phyloP scores from a whole-genome alignment of 2,113 vertebrate genomes.

The Myotis lucifugus region DNA sequence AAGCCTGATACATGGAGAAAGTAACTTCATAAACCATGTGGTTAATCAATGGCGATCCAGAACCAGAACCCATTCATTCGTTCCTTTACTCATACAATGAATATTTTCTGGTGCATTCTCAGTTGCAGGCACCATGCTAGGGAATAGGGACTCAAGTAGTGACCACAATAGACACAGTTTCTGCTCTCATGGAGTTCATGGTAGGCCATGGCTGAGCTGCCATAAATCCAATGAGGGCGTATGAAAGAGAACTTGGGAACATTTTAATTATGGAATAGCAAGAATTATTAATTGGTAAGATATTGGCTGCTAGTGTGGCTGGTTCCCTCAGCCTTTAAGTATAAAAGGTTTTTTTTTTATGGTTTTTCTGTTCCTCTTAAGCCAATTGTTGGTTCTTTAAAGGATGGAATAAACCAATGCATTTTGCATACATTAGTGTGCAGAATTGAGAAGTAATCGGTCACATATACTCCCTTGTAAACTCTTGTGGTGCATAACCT shows the following conservation, averaged over 20 bases:
- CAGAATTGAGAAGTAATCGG: neutral
- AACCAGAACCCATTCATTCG: neutral
- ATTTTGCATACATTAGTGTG: neutral
- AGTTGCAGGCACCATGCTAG: neutral
- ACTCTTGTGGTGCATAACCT: fast-evolving
- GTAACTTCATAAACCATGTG: neutral
- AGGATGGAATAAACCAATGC: neutral
- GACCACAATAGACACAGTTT: neutral
- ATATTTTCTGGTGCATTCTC: neutral
- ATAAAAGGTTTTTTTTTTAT: neutral
- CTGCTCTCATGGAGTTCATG: neutral
- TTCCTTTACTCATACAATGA: neutral
- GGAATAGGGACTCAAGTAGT: neutral
- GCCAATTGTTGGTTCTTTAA: neutral
- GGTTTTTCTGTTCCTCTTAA: neutral
- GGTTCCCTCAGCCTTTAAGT: neutral
- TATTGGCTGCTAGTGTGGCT: neutral
- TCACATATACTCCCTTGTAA: neutral
- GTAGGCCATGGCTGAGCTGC: neutral
- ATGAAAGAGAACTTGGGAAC: neutral
- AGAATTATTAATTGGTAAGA: neutral
- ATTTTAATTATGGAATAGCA: neutral
- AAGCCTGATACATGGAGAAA: neutral
- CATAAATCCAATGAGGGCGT: neutral
- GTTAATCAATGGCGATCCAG: neutral